Evolutionary conservation across 2,113 vertebrate species (phyloP).

Genomic region (Oncorhynchus tshawytscha): DNA sequence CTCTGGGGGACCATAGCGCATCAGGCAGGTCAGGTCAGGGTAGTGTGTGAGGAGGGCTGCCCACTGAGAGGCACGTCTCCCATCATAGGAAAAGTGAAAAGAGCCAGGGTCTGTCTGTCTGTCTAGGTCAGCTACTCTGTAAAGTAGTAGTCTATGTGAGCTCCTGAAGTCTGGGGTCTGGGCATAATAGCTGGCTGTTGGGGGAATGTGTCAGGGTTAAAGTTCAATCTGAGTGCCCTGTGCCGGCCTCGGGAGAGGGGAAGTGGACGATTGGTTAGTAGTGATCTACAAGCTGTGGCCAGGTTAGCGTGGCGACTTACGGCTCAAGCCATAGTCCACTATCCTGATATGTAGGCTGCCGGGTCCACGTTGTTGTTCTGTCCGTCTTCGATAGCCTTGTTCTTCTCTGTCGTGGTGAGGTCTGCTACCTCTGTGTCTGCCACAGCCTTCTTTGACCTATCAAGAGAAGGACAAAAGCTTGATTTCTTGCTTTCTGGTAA

Average conservation of each 20-base stretch:
- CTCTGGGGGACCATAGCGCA: slow-evolving; percentile 39
- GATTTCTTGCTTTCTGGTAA: no score
- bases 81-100: slow-evolving; percentile 8
- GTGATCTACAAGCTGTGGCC: slow-evolving; percentile 50
- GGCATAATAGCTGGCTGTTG: background rate
- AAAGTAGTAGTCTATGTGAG: background rate
- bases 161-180: background rate
- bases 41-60: slow-evolving; percentile 2
- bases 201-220: background rate
- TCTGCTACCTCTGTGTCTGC: slow-evolving; percentile 51
- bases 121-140: slow-evolving; percentile 1
- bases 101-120: slow-evolving; percentile 19
- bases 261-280: slow-evolving; percentile 3
- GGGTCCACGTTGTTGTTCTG: slow-evolving; percentile 76
- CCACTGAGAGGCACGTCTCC: slow-evolving; percentile 23
- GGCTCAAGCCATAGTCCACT: slow-evolving; percentile 19
- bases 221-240: slow-evolving; percentile 30
- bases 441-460: slow-evolving; percentile 64
- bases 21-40: slow-evolving; percentile 26
- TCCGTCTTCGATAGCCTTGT: slow-evolving; percentile 72
- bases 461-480: slow-evolving; percentile 9
- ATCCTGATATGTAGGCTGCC: slow-evolving; percentile 61
- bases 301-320: slow-evolving; percentile 21
- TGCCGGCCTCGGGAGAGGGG: slow-evolving; percentile 31
- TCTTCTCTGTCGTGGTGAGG: slow-evolving; percentile 59